phyloP scores from a whole-genome alignment of 2,888 invertebrate genomes.

The Eristalinus sepulchralis region DNA sequence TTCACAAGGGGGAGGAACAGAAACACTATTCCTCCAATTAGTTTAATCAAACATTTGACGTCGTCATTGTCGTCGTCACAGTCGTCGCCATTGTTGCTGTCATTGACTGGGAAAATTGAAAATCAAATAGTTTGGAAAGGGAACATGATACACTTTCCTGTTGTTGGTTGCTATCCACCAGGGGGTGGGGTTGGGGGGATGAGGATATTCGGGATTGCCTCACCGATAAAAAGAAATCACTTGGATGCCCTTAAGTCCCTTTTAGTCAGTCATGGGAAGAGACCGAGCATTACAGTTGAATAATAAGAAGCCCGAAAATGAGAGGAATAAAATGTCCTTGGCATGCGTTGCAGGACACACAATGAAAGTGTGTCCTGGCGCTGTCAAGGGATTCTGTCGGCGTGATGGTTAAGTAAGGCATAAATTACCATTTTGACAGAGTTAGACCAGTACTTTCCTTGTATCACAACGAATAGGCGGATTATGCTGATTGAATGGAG shows the following conservation, averaged over 20 bases:
- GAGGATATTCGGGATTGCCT: background rate
- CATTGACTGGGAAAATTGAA: conserved; percentile 11
- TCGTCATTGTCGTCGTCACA: background rate
- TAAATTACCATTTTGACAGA: conserved; percentile 55
- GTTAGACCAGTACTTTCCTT: conserved; percentile 8
- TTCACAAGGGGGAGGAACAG: background rate
- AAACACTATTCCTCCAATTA: conserved; percentile 15
- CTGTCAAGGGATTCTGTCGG: conserved; percentile 36
- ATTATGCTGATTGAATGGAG: conserved; percentile 31
- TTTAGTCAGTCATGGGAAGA: background rate
- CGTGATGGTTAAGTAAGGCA: conserved; percentile 35
- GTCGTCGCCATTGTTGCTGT: conserved; percentile 17
- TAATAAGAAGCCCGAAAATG: conserved; percentile 5
- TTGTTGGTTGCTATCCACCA: too few relatives aligned
- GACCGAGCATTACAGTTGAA: conserved; percentile 27
- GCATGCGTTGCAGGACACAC: background rate
- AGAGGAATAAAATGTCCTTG: background rate
- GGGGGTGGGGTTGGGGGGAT: too few relatives aligned
- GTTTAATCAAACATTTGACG: conserved; percentile 39
- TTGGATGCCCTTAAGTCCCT: conserved; percentile 21
- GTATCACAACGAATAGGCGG: conserved; percentile 7
- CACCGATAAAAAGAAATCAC: conserved; percentile 30
- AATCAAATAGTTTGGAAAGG: background rate
- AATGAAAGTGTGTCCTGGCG: background rate
- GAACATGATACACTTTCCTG: conserved; percentile 6